Conservation (phyloP, 2,113 vertebrate genomes). For the Macrotis lagotis region DNA sequence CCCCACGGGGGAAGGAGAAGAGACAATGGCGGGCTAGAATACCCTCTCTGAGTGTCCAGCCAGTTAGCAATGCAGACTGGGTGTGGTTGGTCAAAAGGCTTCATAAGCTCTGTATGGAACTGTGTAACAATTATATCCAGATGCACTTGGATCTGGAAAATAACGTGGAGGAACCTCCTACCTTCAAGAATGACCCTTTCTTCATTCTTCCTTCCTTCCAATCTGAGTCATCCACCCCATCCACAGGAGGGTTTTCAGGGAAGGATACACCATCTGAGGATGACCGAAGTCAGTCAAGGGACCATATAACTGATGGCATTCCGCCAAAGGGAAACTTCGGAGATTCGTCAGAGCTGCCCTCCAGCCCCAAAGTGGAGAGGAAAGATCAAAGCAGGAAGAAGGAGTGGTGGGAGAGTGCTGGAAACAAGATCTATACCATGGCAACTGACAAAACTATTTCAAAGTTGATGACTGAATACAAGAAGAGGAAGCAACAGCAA, state of each 20-base stretch:
- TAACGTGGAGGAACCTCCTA: constrained; percentile 86
- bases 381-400: constrained; percentile 87
- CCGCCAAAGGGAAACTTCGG: constrained; percentile 81
- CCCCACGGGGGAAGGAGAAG: constrained; percentile 91
- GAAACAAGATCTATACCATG: constrained; percentile 96
- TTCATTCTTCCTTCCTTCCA: constrained; percentile 94
- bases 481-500: constrained; percentile 94
- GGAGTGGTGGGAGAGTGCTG: constrained; percentile 98
- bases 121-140: constrained; percentile 97
- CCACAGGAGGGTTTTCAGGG: constrained; percentile 88
- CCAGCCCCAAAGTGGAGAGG: constrained; percentile 84
- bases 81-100: constrained; percentile 95
- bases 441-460: constrained; percentile 94
- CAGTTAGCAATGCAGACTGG: constrained; percentile 92
- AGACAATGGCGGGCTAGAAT: constrained; percentile 90
- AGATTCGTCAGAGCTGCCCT: constrained; percentile 81
- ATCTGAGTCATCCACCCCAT: constrained; percentile 92
- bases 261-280: constrained; percentile 94
- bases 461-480: constrained; percentile 97
- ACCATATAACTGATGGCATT: constrained; percentile 80
- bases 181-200: constrained; percentile 85
- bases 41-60: constrained; percentile 92
- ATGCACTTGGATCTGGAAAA: constrained; percentile 96
- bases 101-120: constrained; percentile 95
- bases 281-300: constrained; percentile 83